A percentile compares a stretch with the other conserved stretches of the same genome.
Evolutionary conservation across 1,140 invertebrate genomes (phyloP).

Genomic region (Brachystomella parvula): DNA sequence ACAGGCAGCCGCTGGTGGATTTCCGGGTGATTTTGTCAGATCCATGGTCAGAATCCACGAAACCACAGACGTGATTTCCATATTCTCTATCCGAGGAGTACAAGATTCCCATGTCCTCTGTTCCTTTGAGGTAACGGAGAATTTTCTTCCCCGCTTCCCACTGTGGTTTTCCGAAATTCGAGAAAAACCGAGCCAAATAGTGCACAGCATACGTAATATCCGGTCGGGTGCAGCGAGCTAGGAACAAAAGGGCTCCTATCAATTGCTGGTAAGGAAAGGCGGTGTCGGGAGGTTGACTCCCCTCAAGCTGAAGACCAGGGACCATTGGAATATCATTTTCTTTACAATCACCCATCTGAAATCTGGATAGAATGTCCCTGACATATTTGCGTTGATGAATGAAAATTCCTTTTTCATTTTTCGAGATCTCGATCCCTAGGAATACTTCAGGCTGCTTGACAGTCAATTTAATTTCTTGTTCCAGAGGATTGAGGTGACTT

Average conservation of each 20-base stretch:
- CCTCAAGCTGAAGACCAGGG: neutral
- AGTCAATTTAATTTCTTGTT: too few relatives aligned
- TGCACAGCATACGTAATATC: too few relatives aligned
- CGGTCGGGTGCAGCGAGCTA: too few relatives aligned
- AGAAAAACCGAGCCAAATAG: neutral
- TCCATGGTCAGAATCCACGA: neutral
- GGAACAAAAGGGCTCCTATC: neutral
- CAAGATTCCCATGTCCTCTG: conserved; percentile 37
- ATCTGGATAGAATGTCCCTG: neutral
- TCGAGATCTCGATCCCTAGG: too few relatives aligned
- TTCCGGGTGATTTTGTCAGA: neutral
- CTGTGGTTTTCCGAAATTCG: conserved; percentile 40
- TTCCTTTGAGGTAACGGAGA: too few relatives aligned
- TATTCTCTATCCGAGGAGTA: too few relatives aligned
- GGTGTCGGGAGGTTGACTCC: neutral
- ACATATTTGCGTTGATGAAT: neutral
- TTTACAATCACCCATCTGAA: neutral
- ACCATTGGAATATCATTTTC: neutral
- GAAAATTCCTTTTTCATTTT: too few relatives aligned
- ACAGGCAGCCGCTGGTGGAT: neutral
- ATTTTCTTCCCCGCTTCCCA: too few relatives aligned
- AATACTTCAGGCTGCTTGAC: too few relatives aligned
- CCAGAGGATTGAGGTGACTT: too few relatives aligned
- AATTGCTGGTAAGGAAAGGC: neutral
- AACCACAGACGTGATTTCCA: neutral